Evolutionary conservation across 2,888 invertebrate species (phyloP), one percentile per base, ranked within the genome.

Genomic region (Trisateles emortualis): DNA sequence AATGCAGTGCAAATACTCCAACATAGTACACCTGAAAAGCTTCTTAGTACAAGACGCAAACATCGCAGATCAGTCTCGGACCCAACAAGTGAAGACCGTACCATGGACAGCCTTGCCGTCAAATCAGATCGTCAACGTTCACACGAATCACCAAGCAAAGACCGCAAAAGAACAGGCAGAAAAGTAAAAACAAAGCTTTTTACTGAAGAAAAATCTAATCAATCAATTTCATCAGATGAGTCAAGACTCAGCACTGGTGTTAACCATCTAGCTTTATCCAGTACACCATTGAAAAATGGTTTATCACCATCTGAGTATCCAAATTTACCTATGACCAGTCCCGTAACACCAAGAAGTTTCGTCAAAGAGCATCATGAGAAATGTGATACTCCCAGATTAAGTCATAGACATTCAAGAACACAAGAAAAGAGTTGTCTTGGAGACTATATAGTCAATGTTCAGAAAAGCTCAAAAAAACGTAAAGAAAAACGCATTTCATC

Each of bases 131-230:
- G 74, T 3, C 68, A 80, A 45, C 65, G 78, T 10, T 79, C 85
- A n/a, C 86, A 87, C 16, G 90, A 88, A 52, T 91, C 91, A 0
- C 91, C 92, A 0, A 85, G 80, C 64, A 79, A 81, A 67, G 91
- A 92, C 6, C 73, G 76, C 0, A 88, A 83, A 59, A 76, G 81
- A 47, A 69, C 81, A 0, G 88, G 87, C 0, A 66, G 86, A 0
- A 77, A 83, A 55, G 90, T 92, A 1, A 92, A 92, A 76, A 90
- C 91, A 0, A 92, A 90, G 64, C 69, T 92, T 0, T 92, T 92
- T 38, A 68, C 79, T 0, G 92, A 92, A 10, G 90, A 90, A 0
- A 85, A 80, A 35, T 78, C 64, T 9, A 74, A 79, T 39, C 72
- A 83, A 1, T 86, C 91, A 0, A 43, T 82, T 0, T 88, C 88